These are phyloP conservation scores for Endomychus coccineus DNA, from an alignment of 2,888 invertebrate genomes.

Conservation along the genomic window DNA sequence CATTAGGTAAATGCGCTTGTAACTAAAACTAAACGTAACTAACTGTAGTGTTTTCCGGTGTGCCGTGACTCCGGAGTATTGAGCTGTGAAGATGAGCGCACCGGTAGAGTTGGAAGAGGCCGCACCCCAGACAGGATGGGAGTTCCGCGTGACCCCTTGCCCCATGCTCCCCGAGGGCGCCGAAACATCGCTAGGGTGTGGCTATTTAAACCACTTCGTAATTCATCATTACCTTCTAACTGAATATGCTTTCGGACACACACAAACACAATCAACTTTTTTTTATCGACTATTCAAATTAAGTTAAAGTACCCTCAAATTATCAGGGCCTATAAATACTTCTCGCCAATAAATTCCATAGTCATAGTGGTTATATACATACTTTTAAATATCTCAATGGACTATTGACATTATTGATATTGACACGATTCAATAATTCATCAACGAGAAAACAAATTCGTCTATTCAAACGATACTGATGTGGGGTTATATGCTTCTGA, in stretches of 20 bases:
- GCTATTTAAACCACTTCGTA: constrained; percentile 31
- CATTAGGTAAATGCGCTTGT: constrained; percentile 9
- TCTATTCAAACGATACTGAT: too few species aligned
- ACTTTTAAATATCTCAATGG: too few species aligned
- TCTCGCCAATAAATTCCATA: too few species aligned
- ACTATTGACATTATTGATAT: too few species aligned
- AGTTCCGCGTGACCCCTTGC: constrained; percentile 40
- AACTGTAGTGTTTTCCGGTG: constrained; percentile 25
- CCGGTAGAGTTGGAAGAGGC: constrained; percentile 25
- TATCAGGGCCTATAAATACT: too few species aligned
- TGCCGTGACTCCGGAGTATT: constrained; percentile 28
- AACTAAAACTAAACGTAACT: constrained; percentile 7
- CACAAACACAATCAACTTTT: not conserved
- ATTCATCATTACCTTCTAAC: too few species aligned
- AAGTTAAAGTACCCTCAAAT: too few species aligned
- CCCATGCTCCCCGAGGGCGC: constrained; percentile 30
- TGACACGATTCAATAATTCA: too few species aligned
- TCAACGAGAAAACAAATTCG: too few species aligned
- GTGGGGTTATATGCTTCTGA: too few species aligned
- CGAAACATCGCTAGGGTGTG: constrained; percentile 35
- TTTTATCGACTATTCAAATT: constrained; percentile 10
- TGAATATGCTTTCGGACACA: not conserved
- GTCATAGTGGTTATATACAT: too few species aligned
- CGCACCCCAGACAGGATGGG: constrained; percentile 44
- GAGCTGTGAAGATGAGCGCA: constrained; percentile 33